Conservation (phyloP, 2,113 vertebrate genomes). For the Daboia siamensis region DNA sequence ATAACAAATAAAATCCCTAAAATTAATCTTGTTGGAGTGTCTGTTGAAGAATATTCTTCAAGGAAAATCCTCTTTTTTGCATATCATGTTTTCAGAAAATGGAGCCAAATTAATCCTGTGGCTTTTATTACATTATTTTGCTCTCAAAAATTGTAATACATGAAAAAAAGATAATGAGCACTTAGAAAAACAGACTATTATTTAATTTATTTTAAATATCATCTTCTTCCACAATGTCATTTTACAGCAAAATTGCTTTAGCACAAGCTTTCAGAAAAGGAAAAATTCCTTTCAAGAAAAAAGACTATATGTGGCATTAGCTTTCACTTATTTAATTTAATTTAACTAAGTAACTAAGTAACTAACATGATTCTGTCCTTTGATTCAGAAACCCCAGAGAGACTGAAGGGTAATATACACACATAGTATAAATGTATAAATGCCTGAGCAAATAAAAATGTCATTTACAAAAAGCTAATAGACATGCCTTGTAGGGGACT, state of each 20-base stretch:
- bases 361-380: neutral
- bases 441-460: neutral
- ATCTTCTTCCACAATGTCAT: conserved; percentile 43
- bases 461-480: neutral
- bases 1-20: conserved; percentile 23
- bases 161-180: conserved; percentile 58
- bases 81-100: conserved; percentile 39
- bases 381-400: neutral
- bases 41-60: conserved; percentile 32
- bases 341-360: neutral
- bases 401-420: neutral
- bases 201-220: conserved; percentile 64
- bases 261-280: conserved; percentile 44
- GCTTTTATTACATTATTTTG: conserved; percentile 55
- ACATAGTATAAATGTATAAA: neutral
- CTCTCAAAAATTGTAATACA: conserved; percentile 45
- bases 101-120: conserved; percentile 43
- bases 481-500: neutral
- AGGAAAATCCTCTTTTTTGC: conserved; percentile 37
- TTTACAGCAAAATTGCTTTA: conserved; percentile 51
- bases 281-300: conserved; percentile 24
- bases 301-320: conserved; percentile 20
- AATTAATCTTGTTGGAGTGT: conserved; percentile 8
- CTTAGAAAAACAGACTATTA: conserved; percentile 37
- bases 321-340: neutral